A percentile compares a stretch with the other conserved stretches of the same genome.
Conservation (phyloP, 2,113 vertebrate species). For the Channa argus region DNA sequence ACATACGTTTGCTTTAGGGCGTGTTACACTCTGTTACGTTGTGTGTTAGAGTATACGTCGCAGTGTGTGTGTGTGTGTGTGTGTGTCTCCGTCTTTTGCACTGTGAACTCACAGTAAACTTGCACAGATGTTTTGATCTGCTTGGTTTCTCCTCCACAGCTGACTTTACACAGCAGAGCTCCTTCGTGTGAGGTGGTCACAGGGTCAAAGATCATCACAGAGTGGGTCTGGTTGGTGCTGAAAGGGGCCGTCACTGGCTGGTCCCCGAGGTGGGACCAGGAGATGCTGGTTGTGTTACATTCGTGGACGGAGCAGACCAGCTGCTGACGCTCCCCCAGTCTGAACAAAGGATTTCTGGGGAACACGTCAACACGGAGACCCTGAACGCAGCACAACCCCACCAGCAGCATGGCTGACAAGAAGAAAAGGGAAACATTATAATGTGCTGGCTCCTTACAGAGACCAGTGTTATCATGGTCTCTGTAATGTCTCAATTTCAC, state of each 20-base stretch:
- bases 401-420: constrained; percentile 41
- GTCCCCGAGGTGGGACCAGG: constrained; percentile 67
- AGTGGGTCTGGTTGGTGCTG: not conserved
- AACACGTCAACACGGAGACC: constrained; percentile 49
- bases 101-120: constrained; percentile 77
- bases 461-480: too few species aligned
- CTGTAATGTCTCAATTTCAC: too few species aligned
- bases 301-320: constrained; percentile 58
- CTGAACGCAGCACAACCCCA: constrained; percentile 47
- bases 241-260: constrained; percentile 40
- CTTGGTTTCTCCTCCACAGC: constrained; percentile 25
- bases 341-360: constrained; percentile 59
- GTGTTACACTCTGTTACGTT: too few species aligned
- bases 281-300: constrained; percentile 53
- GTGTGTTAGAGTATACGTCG: not conserved
- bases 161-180: constrained; percentile 55
- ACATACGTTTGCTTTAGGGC: too few species aligned
- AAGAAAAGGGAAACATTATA: constrained; percentile 16
- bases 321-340: constrained; percentile 56
- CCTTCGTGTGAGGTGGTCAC: constrained; percentile 66
- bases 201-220: constrained; percentile 59
- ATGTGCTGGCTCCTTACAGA: not conserved
- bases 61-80: not conserved
- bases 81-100: not conserved
- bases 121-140: not conserved